These are phyloP conservation scores for Charanyca ferruginea DNA, from an alignment of 2,888 invertebrate species.

Conservation along the genomic window DNA sequence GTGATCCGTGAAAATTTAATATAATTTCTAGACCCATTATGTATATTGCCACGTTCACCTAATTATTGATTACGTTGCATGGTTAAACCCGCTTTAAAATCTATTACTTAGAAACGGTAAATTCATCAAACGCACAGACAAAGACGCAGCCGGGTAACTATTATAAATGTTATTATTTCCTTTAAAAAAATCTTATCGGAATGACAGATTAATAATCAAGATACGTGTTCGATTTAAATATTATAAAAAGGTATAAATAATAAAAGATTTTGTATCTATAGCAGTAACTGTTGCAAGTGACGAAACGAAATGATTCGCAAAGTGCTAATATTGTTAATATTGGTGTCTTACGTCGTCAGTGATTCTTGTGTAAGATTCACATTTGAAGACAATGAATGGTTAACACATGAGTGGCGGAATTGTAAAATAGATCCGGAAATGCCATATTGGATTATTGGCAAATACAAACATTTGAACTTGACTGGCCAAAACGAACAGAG, in stretches of 20 bases:
- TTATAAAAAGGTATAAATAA: not conserved
- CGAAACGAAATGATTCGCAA: conserved; percentile 49
- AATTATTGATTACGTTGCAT: too few species aligned
- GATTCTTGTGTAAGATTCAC: conserved; percentile 68
- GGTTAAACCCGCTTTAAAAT: too few species aligned
- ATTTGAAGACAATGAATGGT: conserved; percentile 70
- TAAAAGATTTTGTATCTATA: not conserved
- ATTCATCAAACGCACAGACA: too few species aligned
- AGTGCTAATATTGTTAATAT: conserved; percentile 44
- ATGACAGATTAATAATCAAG: not conserved
- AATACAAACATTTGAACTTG: conserved; percentile 13
- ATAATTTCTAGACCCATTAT: too few species aligned
- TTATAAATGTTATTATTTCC: not conserved
- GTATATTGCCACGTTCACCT: too few species aligned
- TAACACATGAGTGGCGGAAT: conserved; percentile 59
- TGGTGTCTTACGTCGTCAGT: conserved; percentile 58
- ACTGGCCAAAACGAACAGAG: conserved; percentile 62
- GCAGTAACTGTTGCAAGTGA: not conserved
- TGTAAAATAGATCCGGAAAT: too few species aligned
- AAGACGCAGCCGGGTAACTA: too few species aligned
- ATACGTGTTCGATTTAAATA: not conserved
- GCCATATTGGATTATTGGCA: conserved; percentile 63
- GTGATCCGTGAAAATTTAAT: too few species aligned
- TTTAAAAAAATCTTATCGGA: not conserved
- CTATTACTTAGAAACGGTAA: too few species aligned